These are phyloP conservation scores for Biston stratarius DNA, from an alignment of 2,888 invertebrate genomes.

Conservation along the genomic window DNA sequence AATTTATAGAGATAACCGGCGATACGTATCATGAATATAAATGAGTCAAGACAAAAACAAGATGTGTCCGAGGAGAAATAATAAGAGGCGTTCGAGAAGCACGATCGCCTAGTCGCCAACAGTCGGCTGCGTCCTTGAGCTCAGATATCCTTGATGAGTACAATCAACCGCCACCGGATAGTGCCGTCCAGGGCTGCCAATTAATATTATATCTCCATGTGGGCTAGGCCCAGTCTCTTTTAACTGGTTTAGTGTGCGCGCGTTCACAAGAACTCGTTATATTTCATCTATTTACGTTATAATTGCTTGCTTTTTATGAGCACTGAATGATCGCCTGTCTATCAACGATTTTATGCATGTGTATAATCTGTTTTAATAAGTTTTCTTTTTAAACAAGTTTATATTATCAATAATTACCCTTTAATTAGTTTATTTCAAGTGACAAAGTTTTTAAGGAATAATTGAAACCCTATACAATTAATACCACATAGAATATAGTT, in stretches of 20 bases:
- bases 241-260: conserved; percentile 55
- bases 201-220: conserved; percentile 69
- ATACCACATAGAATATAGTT: conserved; percentile 3
- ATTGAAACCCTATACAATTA: conserved; percentile 59
- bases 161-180: conserved; percentile 86
- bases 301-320: conserved; percentile 41
- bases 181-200: conserved; percentile 80
- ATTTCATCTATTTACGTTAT: conserved; percentile 48
- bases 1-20: conserved; percentile 81
- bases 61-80: conserved; percentile 82
- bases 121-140: conserved; percentile 83
- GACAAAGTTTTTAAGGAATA: not conserved
- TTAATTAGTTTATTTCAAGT: not conserved
- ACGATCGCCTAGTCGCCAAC: conserved; percentile 77
- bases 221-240: conserved; percentile 52
- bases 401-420: conserved; percentile 1
- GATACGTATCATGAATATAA: conserved; percentile 85
- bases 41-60: conserved; percentile 82
- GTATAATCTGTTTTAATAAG: conserved; percentile 4
- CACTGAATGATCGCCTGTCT: conserved; percentile 37
- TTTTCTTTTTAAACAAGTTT: conserved; percentile 9
- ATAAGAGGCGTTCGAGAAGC: conserved; percentile 80
- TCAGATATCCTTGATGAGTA: conserved; percentile 86
- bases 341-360: conserved; percentile 23
- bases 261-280: conserved; percentile 54